Evolutionary conservation across 2,797 vertebrate species (phyloP).

Genomic region (Leptatherina wallacei): DNA sequence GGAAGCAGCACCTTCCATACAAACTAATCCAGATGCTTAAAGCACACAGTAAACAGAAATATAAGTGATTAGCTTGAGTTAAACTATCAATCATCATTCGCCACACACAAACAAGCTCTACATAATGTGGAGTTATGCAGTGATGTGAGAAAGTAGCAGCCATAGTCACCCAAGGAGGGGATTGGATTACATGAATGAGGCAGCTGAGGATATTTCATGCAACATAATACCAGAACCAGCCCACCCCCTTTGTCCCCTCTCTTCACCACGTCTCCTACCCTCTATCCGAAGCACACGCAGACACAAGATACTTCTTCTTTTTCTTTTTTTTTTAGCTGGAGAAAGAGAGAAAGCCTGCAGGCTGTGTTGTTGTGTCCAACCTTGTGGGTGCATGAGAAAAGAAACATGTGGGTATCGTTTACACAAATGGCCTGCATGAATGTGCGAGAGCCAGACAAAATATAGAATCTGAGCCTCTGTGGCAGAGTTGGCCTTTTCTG

Average conservation of each 20-base stretch:
- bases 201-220: slow-evolving; percentile 84
- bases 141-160: slow-evolving; percentile 65
- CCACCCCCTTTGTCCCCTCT: slow-evolving; percentile 45
- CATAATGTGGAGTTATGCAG: slow-evolving; percentile 52
- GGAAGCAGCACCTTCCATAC: slow-evolving; percentile 58
- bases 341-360: slow-evolving; percentile 57
- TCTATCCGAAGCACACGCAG: slow-evolving; percentile 63
- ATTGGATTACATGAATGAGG: slow-evolving; percentile 79
- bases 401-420: slow-evolving; percentile 77
- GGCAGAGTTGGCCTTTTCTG: slow-evolving; percentile 64
- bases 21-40: slow-evolving; percentile 54
- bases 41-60: slow-evolving; percentile 55
- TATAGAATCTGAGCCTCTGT: slow-evolving; percentile 68
- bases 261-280: slow-evolving; percentile 46
- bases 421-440: slow-evolving; percentile 72
- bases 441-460: slow-evolving; percentile 71
- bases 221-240: slow-evolving; percentile 70
- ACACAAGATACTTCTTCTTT: slow-evolving; percentile 57
- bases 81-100: slow-evolving; percentile 68
- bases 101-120: slow-evolving; percentile 52
- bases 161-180: slow-evolving; percentile 70
- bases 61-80: slow-evolving; percentile 64
- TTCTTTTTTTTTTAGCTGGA: slow-evolving; percentile 47
- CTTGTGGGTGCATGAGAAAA: slow-evolving; percentile 78
- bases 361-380: slow-evolving; percentile 80